Evolutionary conservation across 2,797 vertebrate genomes (phyloP), one percentile per base, ranked within the genome.

Genomic region (Chelonia mydas): DNA sequence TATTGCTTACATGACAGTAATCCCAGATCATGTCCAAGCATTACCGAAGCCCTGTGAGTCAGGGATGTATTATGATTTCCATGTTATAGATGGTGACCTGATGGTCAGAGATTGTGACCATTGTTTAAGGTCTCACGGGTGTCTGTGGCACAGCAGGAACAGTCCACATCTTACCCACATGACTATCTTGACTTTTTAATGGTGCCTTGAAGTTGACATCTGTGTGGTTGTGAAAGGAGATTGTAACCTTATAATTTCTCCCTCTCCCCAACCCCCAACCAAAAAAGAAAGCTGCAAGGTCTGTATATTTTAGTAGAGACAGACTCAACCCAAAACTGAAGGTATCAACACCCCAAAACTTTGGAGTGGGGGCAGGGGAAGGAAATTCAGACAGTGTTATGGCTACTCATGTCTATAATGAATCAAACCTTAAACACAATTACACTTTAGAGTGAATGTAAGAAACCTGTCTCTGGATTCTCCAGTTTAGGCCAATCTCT

Each of bases 31-130:
- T 1, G 1, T 86, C 9, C 21, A 57, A 76, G 50, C 5, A 5
- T 6, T 82, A 1, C 2, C 80, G 59, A 93, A 59, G 3, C 11
- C 11, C 37, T 55, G 9, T 54, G 80, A 50, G 27, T 57, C 68
- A 83, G 54, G 12, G 28, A 2, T 53, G 16, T n/a, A 79, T 55
- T 33, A 1, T 1, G n/a, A 55, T 2, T 2, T 19, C 19, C 1
- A 2, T 3, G 16, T 45, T 82, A 33, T 17, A 33, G 21, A 4
- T 79, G 54, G 25, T 28, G 19, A 49, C n/a, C 28, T 90, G n/a
- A 33, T 82, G 6, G 5, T 74, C 2, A 28, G 41, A 79, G 31
- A 19, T 80, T 17, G 33, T 21, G 3, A 1, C 28, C 41, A 31
- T 84, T 21, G 16, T 9, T 65, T 31, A 23, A 23, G 37, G 47